phyloP scores from a whole-genome alignment of 2,888 invertebrate species.

The Sturmia bella region DNA sequence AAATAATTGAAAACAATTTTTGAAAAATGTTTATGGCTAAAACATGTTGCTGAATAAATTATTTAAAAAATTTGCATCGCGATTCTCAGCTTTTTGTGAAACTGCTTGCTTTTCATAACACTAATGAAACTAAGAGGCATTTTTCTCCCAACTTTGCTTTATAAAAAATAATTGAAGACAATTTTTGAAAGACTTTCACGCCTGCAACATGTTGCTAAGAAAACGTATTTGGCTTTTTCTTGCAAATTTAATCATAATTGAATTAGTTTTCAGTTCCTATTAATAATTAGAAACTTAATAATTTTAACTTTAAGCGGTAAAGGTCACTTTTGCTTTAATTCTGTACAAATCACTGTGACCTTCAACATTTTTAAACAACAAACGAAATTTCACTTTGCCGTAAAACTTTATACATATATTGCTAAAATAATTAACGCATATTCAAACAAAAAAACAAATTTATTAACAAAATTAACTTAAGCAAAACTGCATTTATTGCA shows the following conservation, averaged over 20 bases:
- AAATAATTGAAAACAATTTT: no score
- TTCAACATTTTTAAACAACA: constrained; percentile 33
- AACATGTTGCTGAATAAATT: no score
- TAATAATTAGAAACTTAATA: background rate
- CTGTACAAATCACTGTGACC: constrained; percentile 38
- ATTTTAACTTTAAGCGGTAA: background rate
- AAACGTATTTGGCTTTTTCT: background rate
- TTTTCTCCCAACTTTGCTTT: no score
- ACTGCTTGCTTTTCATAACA: no score
- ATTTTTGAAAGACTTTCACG: background rate
- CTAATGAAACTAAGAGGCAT: no score
- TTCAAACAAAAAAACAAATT: constrained; percentile 23
- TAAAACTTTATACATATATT: constrained; percentile 34
- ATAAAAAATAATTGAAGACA: no score
- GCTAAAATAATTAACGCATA: constrained; percentile 66
- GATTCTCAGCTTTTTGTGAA: no score
- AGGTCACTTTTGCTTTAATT: constrained; percentile 20
- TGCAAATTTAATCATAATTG: background rate
- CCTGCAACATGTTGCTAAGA: background rate
- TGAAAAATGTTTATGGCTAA: no score
- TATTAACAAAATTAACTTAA: constrained; percentile 43
- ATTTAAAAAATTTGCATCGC: no score
- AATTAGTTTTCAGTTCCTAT: background rate
- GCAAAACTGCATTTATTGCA: constrained; percentile 59
- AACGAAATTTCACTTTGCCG: constrained; percentile 43